Conservation (phyloP, 2,113 vertebrate genomes). For the Climacteris rufus region DNA sequence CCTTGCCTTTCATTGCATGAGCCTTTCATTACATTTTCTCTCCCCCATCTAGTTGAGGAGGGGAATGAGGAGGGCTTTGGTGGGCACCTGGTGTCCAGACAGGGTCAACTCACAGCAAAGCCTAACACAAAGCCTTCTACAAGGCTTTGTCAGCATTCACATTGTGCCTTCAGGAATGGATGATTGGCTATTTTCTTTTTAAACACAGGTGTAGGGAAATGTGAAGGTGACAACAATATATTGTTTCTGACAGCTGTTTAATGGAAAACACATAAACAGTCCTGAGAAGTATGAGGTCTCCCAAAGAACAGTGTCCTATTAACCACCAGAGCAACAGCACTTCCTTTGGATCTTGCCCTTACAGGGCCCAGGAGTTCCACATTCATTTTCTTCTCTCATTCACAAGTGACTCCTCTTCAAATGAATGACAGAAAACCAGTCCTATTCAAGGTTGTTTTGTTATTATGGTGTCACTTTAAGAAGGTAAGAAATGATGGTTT, state of each 20-base stretch:
- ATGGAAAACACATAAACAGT: neutral
- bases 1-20: neutral
- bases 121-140: neutral
- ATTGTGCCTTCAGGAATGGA: neutral
- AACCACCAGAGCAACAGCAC: neutral
- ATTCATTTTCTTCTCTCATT: neutral
- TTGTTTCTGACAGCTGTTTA: constrained; percentile 3
- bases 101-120: neutral
- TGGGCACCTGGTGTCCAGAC: neutral
- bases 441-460: neutral
- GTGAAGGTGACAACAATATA: neutral
- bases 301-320: neutral
- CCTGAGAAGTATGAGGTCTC: neutral
- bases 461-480: neutral
- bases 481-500: neutral
- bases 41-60: neutral
- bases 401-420: neutral
- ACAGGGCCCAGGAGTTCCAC: neutral
- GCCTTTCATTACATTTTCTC: neutral
- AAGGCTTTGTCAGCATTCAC: neutral
- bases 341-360: neutral
- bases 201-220: neutral
- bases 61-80: neutral
- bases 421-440: neutral
- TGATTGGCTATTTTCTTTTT: neutral